phyloP scores from a whole-genome alignment of 2,113 vertebrate species.

The Ctenodactylus gundi region DNA sequence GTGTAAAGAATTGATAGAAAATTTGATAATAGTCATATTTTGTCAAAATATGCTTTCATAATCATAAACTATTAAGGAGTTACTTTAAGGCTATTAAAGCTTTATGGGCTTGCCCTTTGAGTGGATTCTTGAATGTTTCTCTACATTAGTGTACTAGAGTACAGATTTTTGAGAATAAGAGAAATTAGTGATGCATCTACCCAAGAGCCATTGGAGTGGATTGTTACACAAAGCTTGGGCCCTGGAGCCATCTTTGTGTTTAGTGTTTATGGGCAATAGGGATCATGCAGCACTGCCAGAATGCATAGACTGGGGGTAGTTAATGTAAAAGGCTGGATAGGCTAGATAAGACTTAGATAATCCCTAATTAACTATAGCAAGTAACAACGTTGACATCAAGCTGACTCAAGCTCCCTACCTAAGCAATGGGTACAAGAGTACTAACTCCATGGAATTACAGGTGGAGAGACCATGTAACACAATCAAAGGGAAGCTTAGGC shows the following conservation, averaged over 20 bases:
- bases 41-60: background rate
- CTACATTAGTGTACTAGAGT: background rate
- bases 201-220: background rate
- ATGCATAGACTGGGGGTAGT: background rate
- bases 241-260: background rate
- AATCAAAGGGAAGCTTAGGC: background rate
- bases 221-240: background rate
- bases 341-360: background rate
- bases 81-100: background rate
- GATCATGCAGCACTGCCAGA: background rate
- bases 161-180: background rate
- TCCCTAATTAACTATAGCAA: background rate
- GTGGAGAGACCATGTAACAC: background rate
- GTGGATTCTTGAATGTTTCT: background rate
- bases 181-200: background rate
- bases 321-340: background rate
- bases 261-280: background rate
- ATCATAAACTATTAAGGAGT: slow-evolving; percentile 7
- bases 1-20: background rate
- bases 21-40: background rate
- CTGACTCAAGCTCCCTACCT: background rate
- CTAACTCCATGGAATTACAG: background rate
- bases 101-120: background rate
- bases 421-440: background rate
- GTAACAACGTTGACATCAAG: background rate